phyloP scores from a whole-genome alignment of 1,140 invertebrate species.

The Drosophila malerkotliana region DNA sequence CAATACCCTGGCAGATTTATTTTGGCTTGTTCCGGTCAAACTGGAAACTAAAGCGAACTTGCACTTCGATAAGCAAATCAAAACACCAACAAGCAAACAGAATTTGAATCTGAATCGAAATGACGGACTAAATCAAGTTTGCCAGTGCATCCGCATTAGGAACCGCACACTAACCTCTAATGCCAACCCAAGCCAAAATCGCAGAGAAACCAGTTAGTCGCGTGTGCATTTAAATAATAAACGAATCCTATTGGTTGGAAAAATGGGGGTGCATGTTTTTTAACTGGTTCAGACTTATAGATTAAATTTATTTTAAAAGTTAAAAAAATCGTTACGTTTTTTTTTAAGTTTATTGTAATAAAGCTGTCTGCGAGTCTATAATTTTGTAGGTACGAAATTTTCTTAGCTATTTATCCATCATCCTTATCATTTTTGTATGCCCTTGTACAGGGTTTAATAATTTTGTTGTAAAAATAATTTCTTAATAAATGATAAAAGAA shows the following conservation, averaged over 20 bases:
- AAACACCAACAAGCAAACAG: not conserved
- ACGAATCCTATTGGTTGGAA: not conserved
- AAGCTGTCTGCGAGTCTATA: no score
- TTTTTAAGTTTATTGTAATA: no score
- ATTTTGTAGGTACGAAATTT: no score
- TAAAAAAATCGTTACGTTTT: no score
- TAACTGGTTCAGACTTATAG: no score
- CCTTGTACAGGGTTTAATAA: no score
- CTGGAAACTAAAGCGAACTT: slow-evolving; percentile 32
- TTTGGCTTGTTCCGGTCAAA: slow-evolving; percentile 47
- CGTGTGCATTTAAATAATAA: not conserved
- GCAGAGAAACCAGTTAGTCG: not conserved
- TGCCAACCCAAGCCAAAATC: not conserved
- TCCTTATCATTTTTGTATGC: no score
- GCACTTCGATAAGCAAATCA: slow-evolving; percentile 5
- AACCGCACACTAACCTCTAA: slow-evolving; percentile 4
- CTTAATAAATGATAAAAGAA: no score
- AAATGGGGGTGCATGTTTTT: no score
- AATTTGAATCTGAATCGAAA: not conserved
- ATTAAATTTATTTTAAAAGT: no score
- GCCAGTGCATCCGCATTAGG: slow-evolving; percentile 26
- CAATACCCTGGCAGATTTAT: slow-evolving; percentile 19
- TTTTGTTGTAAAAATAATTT: no score
- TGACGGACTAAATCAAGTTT: slow-evolving; percentile 4
- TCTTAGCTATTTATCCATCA: no score